These are phyloP conservation scores for Crypturellus undulatus DNA, from an alignment of 2,113 vertebrate genomes.

Conservation along the genomic window DNA sequence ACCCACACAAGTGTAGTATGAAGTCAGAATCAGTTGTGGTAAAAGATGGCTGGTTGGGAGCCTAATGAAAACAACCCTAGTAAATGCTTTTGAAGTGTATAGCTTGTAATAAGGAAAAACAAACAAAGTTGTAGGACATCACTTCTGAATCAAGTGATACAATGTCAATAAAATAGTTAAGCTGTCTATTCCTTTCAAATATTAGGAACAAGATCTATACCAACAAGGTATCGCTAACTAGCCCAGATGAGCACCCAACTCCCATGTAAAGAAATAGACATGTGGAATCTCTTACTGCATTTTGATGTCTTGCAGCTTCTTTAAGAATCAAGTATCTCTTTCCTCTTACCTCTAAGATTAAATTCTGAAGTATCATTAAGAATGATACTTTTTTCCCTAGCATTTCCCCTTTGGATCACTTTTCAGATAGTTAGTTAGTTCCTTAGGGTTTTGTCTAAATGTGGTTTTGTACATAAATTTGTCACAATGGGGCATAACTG, in stretches of 20 bases:
- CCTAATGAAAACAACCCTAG: background rate
- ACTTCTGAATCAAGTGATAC: background rate
- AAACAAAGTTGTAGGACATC: background rate
- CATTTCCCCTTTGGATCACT: background rate
- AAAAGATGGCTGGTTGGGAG: background rate
- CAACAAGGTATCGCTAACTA: background rate
- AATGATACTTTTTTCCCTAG: background rate
- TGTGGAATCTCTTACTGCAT: background rate
- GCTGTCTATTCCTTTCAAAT: background rate
- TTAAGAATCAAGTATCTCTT: background rate
- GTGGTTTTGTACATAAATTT: background rate
- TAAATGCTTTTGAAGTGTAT: background rate
- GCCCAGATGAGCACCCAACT: background rate
- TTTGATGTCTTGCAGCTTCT: background rate
- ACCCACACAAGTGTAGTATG: accelerated
- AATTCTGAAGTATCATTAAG: background rate
- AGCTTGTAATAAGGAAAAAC: background rate
- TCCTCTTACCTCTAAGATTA: background rate
- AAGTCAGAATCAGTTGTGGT: background rate
- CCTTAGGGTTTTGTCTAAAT: background rate
- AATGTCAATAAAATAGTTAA: background rate
- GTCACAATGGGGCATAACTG: background rate
- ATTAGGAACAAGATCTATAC: background rate
- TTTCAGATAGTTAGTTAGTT: background rate
- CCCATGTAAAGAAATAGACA: background rate